phyloP scores from a whole-genome alignment of 2,888 invertebrate species.

The Myopa tessellatipennis region DNA sequence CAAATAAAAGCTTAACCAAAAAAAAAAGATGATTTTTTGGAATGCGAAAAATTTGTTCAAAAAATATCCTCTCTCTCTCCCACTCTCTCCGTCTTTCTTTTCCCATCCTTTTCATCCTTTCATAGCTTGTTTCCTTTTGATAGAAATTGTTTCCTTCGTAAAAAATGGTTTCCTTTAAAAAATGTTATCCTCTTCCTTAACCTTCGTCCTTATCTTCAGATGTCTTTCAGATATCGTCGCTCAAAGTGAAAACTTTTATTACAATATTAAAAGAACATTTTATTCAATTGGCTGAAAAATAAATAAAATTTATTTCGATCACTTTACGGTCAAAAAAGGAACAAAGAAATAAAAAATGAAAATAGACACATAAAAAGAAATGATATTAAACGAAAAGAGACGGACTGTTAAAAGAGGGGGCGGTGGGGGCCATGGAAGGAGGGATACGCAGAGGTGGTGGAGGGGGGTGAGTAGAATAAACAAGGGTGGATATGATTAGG shows the following conservation, averaged over 20 bases:
- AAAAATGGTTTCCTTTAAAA: background rate
- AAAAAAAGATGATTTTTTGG: no score
- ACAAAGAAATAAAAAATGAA: background rate
- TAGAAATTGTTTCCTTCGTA: no score
- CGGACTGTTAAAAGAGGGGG: background rate
- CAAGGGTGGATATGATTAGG: conserved; percentile 5
- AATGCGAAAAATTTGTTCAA: no score
- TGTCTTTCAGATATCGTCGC: conserved; percentile 19
- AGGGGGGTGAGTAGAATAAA: background rate
- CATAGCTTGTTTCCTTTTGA: no score
- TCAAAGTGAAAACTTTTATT: conserved; percentile 43
- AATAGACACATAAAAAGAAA: conserved; percentile 19
- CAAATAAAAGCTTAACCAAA: no score
- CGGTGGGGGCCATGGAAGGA: background rate
- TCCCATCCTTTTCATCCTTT: background rate
- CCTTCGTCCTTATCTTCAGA: background rate
- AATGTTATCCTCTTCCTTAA: background rate
- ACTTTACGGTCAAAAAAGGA: conserved; percentile 52
- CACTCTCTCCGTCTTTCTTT: background rate
- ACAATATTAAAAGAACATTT: conserved; percentile 60
- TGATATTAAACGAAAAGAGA: conserved; percentile 10
- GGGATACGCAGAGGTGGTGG: background rate
- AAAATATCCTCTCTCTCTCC: no score
- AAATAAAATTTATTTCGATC: conserved; percentile 62
- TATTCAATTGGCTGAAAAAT: conserved; percentile 65